phyloP scores from a whole-genome alignment of 92 coral and sea anemone species.

The Virgularia gustaviana region DNA sequence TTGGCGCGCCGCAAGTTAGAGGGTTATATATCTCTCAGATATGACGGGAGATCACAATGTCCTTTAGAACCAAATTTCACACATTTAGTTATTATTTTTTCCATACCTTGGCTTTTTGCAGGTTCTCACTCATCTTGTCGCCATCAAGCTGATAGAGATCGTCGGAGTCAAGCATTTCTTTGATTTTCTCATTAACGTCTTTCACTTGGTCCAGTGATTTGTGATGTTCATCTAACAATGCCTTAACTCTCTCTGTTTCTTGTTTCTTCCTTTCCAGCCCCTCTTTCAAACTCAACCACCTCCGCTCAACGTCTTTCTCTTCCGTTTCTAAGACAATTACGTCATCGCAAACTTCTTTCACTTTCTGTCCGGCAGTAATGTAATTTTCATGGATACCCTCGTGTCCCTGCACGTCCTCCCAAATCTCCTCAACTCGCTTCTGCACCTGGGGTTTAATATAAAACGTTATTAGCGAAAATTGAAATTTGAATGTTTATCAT shows the following conservation, averaged over 20 bases:
- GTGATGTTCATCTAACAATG: constrained; percentile 54
- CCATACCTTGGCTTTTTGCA: constrained; percentile 66
- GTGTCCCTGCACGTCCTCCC: constrained; percentile 21
- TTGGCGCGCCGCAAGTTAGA: not conserved
- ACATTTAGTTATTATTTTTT: not conserved
- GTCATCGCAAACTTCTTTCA: constrained; percentile 77
- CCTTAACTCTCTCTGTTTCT: constrained; percentile 63
- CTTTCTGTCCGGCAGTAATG: constrained; percentile 51
- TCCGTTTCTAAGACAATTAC: constrained; percentile 87
- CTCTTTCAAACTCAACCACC: constrained; percentile 72
- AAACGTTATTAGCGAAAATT: too few relatives aligned
- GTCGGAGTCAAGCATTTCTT: constrained; percentile 5
- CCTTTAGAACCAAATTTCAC: not conserved
- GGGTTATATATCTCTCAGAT: not conserved
- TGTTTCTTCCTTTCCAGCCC: constrained; percentile 64
- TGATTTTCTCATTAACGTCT: constrained; percentile 11
- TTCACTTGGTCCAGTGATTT: constrained; percentile 64
- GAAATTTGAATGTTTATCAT: too few relatives aligned
- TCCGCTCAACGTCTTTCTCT: constrained; percentile 75
- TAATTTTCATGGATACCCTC: constrained; percentile 49
- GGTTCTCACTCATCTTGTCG: constrained; percentile 53
- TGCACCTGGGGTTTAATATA: too few relatives aligned
- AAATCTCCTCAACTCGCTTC: not conserved
- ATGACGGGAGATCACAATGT: not conserved
- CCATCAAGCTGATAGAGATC: constrained; percentile 12